A percentile compares a stretch with the other conserved stretches of the same genome.
These are phyloP conservation scores for Geopemphigus sp. DNA, from an alignment of 1,140 invertebrate genomes.

Conservation along the genomic window DNA sequence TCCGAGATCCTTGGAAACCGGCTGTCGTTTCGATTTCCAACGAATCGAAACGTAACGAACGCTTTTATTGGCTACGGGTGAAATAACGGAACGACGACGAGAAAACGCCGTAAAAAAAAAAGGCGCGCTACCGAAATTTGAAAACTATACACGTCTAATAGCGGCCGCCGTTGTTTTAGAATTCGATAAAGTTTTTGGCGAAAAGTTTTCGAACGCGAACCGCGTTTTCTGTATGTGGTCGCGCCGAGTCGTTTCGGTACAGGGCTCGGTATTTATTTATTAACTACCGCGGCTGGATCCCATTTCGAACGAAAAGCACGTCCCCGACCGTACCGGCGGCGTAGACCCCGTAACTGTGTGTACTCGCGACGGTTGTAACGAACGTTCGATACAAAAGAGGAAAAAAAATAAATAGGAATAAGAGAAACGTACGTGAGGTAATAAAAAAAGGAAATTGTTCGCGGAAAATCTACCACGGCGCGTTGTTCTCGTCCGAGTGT, in stretches of 20 bases:
- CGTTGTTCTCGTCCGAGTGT: no score
- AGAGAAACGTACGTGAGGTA: no score
- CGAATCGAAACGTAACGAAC: not conserved
- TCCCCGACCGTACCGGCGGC: not conserved
- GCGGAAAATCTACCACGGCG: no score
- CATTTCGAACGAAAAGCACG: constrained; percentile 22
- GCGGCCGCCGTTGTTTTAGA: not conserved
- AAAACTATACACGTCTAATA: constrained; percentile 12
- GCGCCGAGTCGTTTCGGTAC: not conserved
- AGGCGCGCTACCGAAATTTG: not conserved
- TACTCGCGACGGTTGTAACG: not conserved
- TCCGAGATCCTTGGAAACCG: not conserved
- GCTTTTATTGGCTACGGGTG: not conserved
- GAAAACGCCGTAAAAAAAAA: not conserved
- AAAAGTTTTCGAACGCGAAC: constrained; percentile 25
- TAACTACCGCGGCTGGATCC: not conserved
- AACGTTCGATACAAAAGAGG: not conserved
- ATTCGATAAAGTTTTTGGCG: constrained; percentile 27
- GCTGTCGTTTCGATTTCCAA: not conserved
- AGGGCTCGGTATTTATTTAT: no score
- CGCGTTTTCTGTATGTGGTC: not conserved
- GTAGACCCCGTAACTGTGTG: not conserved
- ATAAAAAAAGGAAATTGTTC: no score
- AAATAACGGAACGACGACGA: not conserved
- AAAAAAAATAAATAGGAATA: constrained; percentile 3